Percentiles rank a stretch among this genome's conserved stretches.
These are phyloP conservation scores for Epinephelus awoara DNA, from an alignment of 2,797 vertebrate species.

Conservation along the genomic window DNA sequence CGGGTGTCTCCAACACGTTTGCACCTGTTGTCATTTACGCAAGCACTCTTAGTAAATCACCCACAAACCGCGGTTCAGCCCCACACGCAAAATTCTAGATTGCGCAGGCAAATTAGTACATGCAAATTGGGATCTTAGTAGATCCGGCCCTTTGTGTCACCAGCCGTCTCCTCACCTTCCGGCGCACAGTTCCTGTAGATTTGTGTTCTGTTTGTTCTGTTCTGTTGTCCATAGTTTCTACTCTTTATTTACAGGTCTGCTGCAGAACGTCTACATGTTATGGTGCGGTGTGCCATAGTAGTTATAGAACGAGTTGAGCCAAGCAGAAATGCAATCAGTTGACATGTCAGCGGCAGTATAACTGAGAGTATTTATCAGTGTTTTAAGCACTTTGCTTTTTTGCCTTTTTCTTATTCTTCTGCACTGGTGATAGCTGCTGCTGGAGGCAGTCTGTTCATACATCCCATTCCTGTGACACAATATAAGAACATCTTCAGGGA, in stretches of 20 bases:
- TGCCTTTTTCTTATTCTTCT: too few species aligned
- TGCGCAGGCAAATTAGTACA: too few species aligned
- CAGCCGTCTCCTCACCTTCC: not conserved
- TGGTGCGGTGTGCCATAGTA: not conserved
- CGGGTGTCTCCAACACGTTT: too few species aligned
- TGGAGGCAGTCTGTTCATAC: too few species aligned
- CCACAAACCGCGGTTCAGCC: too few species aligned
- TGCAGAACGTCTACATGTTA: not conserved
- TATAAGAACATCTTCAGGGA: too few species aligned
- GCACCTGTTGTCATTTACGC: too few species aligned
- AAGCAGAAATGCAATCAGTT: not conserved
- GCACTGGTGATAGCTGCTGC: too few species aligned
- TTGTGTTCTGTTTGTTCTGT: not conserved
- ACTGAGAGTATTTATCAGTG: not conserved
- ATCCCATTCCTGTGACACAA: too few species aligned
- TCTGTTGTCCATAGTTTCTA: not conserved
- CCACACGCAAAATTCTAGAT: too few species aligned
- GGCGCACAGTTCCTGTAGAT: not conserved
- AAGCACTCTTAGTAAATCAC: too few species aligned
- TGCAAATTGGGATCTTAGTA: too few species aligned
- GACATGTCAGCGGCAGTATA: not conserved
- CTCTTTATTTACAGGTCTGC: not conserved
- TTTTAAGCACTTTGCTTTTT: not conserved
- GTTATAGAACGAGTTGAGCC: not conserved
- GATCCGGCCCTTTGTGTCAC: not conserved